Base-by-base conservation (phyloP, 2,113 vertebrate species). In the Dinomys branickii region DNA sequence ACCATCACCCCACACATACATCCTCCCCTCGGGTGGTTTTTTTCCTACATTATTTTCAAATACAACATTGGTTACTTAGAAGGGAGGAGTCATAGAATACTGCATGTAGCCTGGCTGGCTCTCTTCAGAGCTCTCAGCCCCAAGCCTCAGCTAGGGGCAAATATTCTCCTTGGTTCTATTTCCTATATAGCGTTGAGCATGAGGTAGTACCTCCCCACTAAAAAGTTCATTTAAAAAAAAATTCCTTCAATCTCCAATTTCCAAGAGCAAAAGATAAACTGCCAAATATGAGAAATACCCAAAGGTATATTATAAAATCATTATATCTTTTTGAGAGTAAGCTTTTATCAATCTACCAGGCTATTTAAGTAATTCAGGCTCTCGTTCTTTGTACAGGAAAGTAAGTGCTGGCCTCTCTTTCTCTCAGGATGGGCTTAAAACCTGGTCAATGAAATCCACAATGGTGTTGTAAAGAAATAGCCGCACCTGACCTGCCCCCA, bases 221-320 rank as follows among this genome's bases (percentile, higher is more conserved):
- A 58, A 14, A 88, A 54, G 38, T 41, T 91, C 83, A 87, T 75
- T 63, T 28, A 75, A 54, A 78, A 44, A 82, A 95, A 35, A 92
- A 69, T 82, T 81, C 77, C 85, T 88, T 83, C 73, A 16, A 71
- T 56, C 47, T 90, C 88, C 58, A 47, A 88, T 91, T 85, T 65
- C 75, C 33, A 65, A 59, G 95, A 87, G 75, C 44, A 54, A 96
- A 96, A 56, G 59, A 96, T 63, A 94, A 80, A 50, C 16, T 91
- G 10, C 30, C 61, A 81, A 80, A 88, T 11, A 90, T 82, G n/a
- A 44, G 67, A 69, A 50, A 83, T 65, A 26, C 9, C 13, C 30
- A 91, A 73, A 83, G 24, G 50, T 81, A 2, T 38, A 88, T 73
- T 94, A 73, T 50, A 86, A 88, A 91, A 69, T 41, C 58, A 56